Base-by-base conservation (phyloP, 1,140 invertebrate species). In the Drosophila asahinai region DNA sequence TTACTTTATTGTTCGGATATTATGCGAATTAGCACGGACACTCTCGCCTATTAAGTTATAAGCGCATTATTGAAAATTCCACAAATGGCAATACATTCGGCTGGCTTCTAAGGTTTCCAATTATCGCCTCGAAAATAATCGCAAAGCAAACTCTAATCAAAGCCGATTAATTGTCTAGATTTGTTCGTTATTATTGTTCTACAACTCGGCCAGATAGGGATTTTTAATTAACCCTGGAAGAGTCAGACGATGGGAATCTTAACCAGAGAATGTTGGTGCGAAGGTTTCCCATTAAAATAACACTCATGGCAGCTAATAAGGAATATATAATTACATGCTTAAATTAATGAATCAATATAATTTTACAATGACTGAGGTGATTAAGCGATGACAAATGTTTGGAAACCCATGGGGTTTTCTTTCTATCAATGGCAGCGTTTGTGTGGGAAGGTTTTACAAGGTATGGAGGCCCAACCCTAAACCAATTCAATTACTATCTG, bases 1-100 rank as follows among this genome's bases (percentile, higher is more conserved):
- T 74, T 77, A 66, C 64, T 62, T 78, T 52, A 77, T 52, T 58
- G 42, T 51, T 36, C 51, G 33, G 48, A 67, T 82, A 87, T 80
- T 83, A 49, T 64, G 77, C 49, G 33, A 86, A 89, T 84, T 78
- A 61, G 86, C 84, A 87, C 83, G 83, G 77, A 87, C 83, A 48
- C 66, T 4, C n/a, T 40, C 3, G 19, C 15, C 52, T 62, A 45
- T 45, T 67, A 14, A 30, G 27, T 68, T 55, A 51, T 42, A 59
- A 59, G 36, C 70, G 65, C 45, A 55, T 30, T 30, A 42, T 72
- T 60, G 70, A 59, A 43, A 73, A 73, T 73, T 73, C 70, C 70
- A 61, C 65, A 71, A 47, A 30, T 30, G 27, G 27, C 5, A 30
- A 30, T 30, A 42, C 27, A 72, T 22, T 42, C 38, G 27, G 19